Base-by-base conservation (phyloP, 2,113 vertebrate genomes). In the Bagarius yarrelli region DNA sequence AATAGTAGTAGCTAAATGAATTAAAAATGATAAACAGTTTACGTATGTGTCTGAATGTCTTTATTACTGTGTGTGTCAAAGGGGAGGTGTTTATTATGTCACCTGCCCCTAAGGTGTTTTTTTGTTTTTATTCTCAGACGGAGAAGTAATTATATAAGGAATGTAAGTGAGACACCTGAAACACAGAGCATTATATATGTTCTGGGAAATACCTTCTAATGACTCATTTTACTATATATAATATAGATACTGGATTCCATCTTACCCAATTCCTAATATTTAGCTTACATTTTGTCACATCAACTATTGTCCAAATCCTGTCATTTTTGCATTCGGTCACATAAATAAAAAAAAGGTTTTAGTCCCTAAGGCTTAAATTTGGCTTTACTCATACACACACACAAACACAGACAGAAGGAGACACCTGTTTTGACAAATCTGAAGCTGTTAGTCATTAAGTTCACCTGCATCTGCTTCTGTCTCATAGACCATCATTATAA, bases 381-480 rank as follows among this genome's bases (percentile, higher is more conserved):
- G 40, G 15, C n/a, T 70, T 5, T n/a, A 15, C 36, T 36, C 53
- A 55, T 9, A 18, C 18, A 55, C 21, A 69, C 21, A n/a, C 36
- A 77, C 44, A 66, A 4, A 53, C 36, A 57, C 25, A 79, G 32
- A 59, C 63, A n/a, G n/a, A n/a, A 40, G 6, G 3, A 67, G 59
- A 67, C 77, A 79, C 82, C 60, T 79, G 77, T 59, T 67, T 8
- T 19, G 36, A 60, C 69, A 44, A 14, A 30, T 63, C 40, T 32
- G 11, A 4, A 32, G 36, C 15, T 44, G 27, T 56, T 30, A 47
- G 76, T 66, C 55, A 67, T 2, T 50, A 60, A 69, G 56, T 66
- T 13, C 67, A 52, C 64, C 55, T 76, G n/a, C 61, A 81, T 66
- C 71, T 74, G 63, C 60, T 50, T 82, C 27, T 34, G 13, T 50